Percentiles rank a stretch among this genome's conserved stretches.
phyloP scores from a whole-genome alignment of 92 coral and sea anemone species.

The Phenganax marumi region DNA sequence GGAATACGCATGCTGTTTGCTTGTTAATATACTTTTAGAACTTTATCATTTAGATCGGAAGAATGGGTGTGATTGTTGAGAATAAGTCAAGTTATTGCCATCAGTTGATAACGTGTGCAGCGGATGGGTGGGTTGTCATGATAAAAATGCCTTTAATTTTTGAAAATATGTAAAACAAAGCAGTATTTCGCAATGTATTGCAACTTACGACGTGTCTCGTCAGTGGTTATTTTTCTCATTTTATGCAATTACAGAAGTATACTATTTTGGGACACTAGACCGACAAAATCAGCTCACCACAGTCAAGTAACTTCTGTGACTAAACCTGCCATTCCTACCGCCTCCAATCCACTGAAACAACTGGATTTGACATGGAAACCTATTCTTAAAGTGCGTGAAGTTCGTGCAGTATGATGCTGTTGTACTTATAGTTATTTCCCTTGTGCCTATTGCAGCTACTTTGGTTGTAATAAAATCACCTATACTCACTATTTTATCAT shows the following conservation, averaged over 20 bases:
- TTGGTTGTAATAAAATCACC: too few relatives aligned
- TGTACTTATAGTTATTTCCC: not conserved
- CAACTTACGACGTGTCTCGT: not conserved
- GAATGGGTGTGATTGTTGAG: conserved; percentile 95
- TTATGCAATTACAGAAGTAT: conserved; percentile 64
- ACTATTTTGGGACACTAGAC: conserved; percentile 92
- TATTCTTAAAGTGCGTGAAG: conserved; percentile 66
- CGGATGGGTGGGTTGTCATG: conserved; percentile 77
- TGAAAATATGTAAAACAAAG: too few relatives aligned
- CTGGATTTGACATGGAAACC: conserved; percentile 95
- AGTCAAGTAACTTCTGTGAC: conserved; percentile 65
- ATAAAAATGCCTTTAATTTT: too few relatives aligned
- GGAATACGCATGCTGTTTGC: too few relatives aligned
- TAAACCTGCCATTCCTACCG: conserved; percentile 67
- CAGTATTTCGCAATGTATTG: not conserved
- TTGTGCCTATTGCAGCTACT: not conserved
- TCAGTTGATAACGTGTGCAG: conserved; percentile 92
- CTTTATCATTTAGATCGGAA: conserved; percentile 66
- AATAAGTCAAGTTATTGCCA: conserved; percentile 83
- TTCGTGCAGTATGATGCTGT: too few relatives aligned
- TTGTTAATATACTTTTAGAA: too few relatives aligned
- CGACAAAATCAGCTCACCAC: conserved; percentile 90
- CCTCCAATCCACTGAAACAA: conserved; percentile 68
- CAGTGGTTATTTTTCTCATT: not conserved
- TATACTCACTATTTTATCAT: not conserved